These are phyloP conservation scores for Cephus sareptanus DNA, from an alignment of 2,888 invertebrate genomes.

Conservation along the genomic window DNA sequence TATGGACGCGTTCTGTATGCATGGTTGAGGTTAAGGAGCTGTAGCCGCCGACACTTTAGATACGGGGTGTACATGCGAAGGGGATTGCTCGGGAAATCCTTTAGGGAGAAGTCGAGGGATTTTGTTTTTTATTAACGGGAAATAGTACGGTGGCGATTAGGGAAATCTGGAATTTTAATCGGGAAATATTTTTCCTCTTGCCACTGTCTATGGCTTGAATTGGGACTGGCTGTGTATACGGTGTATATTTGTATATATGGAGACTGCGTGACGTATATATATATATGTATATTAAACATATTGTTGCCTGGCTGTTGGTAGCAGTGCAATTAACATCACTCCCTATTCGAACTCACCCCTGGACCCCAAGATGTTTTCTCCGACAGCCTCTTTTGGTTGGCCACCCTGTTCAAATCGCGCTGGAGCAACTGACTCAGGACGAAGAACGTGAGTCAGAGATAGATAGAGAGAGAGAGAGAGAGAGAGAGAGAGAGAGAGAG, in stretches of 20 bases:
- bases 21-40: not conserved
- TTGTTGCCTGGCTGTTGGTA: constrained; percentile 46
- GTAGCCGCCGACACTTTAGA: not conserved
- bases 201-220: not conserved
- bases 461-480: constrained; percentile 2
- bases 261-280: not conserved
- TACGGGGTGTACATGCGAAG: not conserved
- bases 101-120: not conserved
- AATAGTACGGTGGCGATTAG: not conserved
- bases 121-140: not conserved
- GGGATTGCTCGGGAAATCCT: not conserved
- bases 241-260: not conserved
- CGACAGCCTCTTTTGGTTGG: not conserved
- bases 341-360: constrained; percentile 40
- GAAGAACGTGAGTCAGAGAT: constrained; percentile 12
- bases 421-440: not conserved
- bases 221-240: not conserved
- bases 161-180: not conserved
- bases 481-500: not conserved
- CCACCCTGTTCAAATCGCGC: not conserved
- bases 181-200: not conserved
- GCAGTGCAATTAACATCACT: constrained; percentile 52
- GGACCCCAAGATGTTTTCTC: constrained; percentile 12
- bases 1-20: not conserved
- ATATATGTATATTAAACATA: constrained; percentile 28